phyloP scores from a whole-genome alignment of 2,888 invertebrate species.

The Sminthurides aquaticus region DNA sequence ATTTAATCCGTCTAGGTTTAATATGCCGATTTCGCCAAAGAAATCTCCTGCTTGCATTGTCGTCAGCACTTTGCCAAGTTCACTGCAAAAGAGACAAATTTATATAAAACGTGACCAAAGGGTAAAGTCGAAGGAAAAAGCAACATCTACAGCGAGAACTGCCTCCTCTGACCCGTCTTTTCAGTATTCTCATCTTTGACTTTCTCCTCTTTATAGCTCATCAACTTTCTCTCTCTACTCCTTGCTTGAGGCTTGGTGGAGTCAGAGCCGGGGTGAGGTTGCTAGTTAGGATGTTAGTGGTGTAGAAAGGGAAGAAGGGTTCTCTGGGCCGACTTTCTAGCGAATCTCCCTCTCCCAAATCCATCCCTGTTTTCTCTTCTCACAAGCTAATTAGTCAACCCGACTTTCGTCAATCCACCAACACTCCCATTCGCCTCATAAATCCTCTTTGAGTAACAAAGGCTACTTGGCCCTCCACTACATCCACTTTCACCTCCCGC shows the following conservation, averaged over 20 bases:
- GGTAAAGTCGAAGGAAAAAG: background rate
- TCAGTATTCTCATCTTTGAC: conserved; percentile 1
- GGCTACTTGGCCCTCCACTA: no score
- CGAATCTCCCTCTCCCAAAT: no score
- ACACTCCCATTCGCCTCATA: no score
- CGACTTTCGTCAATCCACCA: background rate
- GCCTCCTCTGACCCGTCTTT: background rate
- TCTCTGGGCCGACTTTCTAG: no score
- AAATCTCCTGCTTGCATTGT: conserved; percentile 97
- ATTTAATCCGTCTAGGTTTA: conserved; percentile 89
- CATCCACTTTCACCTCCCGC: no score
- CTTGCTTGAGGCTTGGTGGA: no score
- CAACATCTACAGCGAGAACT: background rate
- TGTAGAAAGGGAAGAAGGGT: no score
- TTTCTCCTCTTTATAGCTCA: no score
- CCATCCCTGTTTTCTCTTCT: background rate
- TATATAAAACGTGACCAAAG: background rate
- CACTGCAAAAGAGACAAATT: conserved; percentile 55
- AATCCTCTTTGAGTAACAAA: no score
- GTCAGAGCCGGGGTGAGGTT: no score
- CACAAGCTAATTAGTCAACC: background rate
- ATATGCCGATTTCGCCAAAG: conserved; percentile 94
- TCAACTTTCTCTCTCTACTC: no score
- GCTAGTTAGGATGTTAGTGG: no score
- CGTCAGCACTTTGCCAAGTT: conserved; percentile 82